A percentile compares a stretch with the other conserved stretches of the same genome.
Evolutionary conservation across 2,797 vertebrate genomes (phyloP).

Genomic region (Otolemur crassicaudatus): DNA sequence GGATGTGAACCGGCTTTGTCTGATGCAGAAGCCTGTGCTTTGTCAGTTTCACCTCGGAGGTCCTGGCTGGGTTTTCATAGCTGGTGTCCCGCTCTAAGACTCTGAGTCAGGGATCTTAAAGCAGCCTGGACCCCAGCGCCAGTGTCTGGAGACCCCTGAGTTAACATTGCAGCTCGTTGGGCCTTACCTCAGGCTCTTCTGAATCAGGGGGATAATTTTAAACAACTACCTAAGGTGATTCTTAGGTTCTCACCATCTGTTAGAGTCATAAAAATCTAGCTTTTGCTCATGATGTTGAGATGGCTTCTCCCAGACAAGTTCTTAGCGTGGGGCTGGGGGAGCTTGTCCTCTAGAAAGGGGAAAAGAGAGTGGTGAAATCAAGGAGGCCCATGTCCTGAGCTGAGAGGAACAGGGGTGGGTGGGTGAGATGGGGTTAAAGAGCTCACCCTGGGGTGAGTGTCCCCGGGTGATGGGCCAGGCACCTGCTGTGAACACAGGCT

Average conservation of each 20-base stretch:
- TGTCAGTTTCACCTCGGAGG: conserved; percentile 29
- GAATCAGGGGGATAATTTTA: conserved; percentile 14
- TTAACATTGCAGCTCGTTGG: background rate
- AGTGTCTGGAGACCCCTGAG: background rate
- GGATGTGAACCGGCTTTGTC: background rate
- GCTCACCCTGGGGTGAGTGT: background rate
- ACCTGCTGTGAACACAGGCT: background rate
- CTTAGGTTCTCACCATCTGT: background rate
- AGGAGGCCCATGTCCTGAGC: background rate
- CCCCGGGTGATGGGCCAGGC: fast-evolving
- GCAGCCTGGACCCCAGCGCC: background rate
- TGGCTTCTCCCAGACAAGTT: background rate
- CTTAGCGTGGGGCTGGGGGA: background rate
- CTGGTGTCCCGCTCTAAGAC: background rate
- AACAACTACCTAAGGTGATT: background rate
- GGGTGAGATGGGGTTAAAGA: background rate
- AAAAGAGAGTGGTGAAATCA: background rate
- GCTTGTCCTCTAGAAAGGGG: background rate
- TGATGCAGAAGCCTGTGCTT: background rate
- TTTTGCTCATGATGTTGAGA: background rate
- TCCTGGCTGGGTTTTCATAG: conserved; percentile 6
- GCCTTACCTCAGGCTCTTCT: background rate
- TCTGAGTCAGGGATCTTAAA: background rate
- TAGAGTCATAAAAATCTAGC: background rate
- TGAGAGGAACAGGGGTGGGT: background rate